phyloP scores from a whole-genome alignment of 2,113 vertebrate genomes.

The Mohoua ochrocephala region DNA sequence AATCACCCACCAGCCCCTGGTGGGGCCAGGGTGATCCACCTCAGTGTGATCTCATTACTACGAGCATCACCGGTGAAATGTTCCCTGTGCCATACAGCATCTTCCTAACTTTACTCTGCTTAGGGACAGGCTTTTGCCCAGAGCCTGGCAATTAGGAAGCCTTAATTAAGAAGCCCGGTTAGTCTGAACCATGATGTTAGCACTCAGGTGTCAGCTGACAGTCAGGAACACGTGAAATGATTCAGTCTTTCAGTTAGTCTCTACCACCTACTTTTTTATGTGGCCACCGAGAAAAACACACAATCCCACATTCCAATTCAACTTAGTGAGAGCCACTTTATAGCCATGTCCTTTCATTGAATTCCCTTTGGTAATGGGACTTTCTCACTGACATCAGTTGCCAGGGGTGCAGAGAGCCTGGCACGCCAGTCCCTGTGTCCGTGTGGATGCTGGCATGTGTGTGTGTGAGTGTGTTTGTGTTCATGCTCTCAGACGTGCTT shows the following conservation, averaged over 20 bases:
- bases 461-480: not conserved
- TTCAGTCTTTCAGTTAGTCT: not conserved
- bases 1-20: not conserved
- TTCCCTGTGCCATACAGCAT: not conserved
- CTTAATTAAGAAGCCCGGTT: not conserved
- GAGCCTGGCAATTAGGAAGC: not conserved
- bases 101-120: not conserved
- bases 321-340: not conserved
- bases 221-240: not conserved
- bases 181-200: not conserved
- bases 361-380: not conserved
- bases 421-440: rapidly evolving
- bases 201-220: not conserved
- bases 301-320: not conserved
- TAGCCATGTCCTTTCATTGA: rapidly evolving
- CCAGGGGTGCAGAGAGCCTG: not conserved
- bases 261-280: not conserved
- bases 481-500: not conserved
- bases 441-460: not conserved
- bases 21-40: not conserved
- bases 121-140: not conserved
- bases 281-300: rapidly evolving
- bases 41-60: not conserved
- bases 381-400: not conserved
- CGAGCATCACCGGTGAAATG: not conserved